Base-by-base conservation (phyloP, 2,888 invertebrate genomes). In the Nomada ferruginata region DNA sequence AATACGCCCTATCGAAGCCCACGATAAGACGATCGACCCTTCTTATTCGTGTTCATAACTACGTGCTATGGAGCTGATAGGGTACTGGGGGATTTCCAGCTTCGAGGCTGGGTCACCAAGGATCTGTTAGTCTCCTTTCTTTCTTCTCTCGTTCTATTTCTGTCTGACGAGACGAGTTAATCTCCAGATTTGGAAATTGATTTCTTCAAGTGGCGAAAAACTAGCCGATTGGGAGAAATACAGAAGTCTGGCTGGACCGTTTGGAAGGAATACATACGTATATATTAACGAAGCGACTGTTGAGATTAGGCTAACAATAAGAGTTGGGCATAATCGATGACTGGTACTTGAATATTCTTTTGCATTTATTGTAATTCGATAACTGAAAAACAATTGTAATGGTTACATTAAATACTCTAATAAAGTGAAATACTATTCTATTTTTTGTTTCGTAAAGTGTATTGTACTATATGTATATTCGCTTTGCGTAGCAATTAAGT, bases 11-110 rank as follows among this genome's bases (percentile, higher is more conserved):
- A 74, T 82, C 85, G 80, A 82, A 86, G 68, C 64, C 79, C 82
- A 74, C 85, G 82, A 87, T 87, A 87, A 88, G 86, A 87, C 88
- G 87, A 88, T 87, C 88, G 85, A 86, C 89, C 88, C 88, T 87
- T 87, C 85, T 88, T 88, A 85, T 85, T 87, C 87, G 76, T 84
- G 83, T 86, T 85, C 87, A 87, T 87, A 87, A 87, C 87, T 87
- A 85, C 80, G 88, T 86, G 82, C 76, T 68, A 64, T 63, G 80
- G 78, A 83, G 76, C 79, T 63, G 86, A 86, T 86, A 85, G 86
- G 84, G 82, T 83, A 60, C 60, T 57, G 44, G 69, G 73, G 77
- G 76, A 73, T 73, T 77, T 77, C 59, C 68, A 60, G 60, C 61
- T 69, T 71, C 63, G 76, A 7, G 63, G 72, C 47, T 60, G 50